Evolutionary conservation across 2,797 vertebrate species (phyloP).

Genomic region (Halcyon badia): DNA sequence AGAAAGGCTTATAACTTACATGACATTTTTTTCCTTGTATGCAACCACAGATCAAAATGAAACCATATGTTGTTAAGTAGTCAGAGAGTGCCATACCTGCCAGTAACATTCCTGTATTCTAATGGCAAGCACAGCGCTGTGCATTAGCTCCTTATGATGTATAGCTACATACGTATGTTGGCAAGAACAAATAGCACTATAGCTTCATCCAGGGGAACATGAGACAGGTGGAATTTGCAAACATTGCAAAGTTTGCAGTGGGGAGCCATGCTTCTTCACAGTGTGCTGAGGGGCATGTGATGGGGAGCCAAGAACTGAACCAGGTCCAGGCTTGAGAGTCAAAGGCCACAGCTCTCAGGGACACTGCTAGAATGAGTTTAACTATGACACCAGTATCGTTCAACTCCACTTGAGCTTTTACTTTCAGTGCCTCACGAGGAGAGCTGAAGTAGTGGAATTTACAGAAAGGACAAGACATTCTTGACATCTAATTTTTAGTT

Average conservation of each 20-base stretch:
- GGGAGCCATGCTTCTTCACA: neutral
- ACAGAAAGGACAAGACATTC: too few species aligned
- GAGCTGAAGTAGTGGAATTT: too few species aligned
- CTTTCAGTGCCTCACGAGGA: too few species aligned
- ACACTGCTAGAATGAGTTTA: too few species aligned
- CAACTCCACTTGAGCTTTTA: too few species aligned
- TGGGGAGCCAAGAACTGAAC: neutral
- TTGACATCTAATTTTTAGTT: too few species aligned
- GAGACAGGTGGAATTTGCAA: neutral
- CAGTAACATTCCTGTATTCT: neutral
- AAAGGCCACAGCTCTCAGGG: too few species aligned
- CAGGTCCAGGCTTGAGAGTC: too few species aligned
- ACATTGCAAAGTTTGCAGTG: neutral
- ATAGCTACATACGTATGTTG: neutral
- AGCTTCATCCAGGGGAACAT: neutral
- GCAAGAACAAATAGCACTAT: neutral
- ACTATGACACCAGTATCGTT: too few species aligned
- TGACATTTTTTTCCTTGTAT: neutral
- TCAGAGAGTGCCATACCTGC: neutral
- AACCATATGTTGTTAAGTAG: neutral
- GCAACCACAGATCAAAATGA: neutral
- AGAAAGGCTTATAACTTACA: neutral
- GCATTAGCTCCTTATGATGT: neutral
- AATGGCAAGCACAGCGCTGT: neutral
- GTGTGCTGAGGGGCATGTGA: accelerated